Base-by-base conservation (phyloP, 2,113 vertebrate genomes). In the Erythrocercus mccallii region DNA sequence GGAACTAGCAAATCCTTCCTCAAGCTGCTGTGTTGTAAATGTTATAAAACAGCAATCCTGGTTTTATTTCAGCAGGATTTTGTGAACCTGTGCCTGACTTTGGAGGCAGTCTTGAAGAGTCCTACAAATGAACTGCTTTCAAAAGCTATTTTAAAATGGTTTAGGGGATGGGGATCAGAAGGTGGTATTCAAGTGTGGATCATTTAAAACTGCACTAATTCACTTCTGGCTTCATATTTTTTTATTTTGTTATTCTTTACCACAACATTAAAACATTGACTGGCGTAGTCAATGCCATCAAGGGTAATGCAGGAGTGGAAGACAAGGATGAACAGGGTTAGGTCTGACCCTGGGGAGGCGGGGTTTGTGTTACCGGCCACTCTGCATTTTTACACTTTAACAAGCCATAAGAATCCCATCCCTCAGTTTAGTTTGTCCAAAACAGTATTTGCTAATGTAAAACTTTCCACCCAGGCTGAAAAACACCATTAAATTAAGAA, bases 1-100 rank as follows among this genome's bases (percentile, higher is more conserved):
- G 81, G 64, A 92, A 45, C 38, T 56, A 88, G 56, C 71, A 94
- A 95, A 92, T 95, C 93, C 47, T 70, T 90, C 82, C 56, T 93
- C 58, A 88, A 93, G 76, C 79, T 95, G 81, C 88, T 95, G 7
- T 56, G 35, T 88, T 96, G 45, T 85, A 94, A 92, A 94, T 92
- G 93, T 95, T 91, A 95, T 90, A 88, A 93, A 97, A 22, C 44
- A 90, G 58, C 77, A 94, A 56, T 92, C 85, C 81, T 64, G 44
- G 69, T 76, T 92, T 95, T 87, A 89, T 86, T 94, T 97, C 76
- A 81, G 42, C 40, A 73, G 82, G 40, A 73, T 91, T 89, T 95
- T 86, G 88, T 88, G 57, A 87, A 70, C 64, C 79, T 85, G 62
- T 94, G 70, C 65, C 54, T 78, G 68, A 68, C 60, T 94, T 78